These are phyloP conservation scores for Coluber constrictor DNA, from an alignment of 2,797 vertebrate genomes.

Conservation along the genomic window DNA sequence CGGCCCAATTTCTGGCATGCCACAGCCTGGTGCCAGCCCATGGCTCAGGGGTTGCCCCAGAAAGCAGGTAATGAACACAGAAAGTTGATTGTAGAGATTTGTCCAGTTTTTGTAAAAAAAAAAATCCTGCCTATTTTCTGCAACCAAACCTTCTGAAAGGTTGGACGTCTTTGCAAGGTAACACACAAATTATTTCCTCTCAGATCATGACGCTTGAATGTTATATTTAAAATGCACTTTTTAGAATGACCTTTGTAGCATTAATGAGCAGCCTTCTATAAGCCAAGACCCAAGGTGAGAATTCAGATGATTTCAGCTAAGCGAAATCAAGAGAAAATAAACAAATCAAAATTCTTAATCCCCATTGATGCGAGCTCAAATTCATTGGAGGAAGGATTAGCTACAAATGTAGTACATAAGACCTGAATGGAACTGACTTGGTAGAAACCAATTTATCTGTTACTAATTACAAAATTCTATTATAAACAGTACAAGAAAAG, in stretches of 20 bases:
- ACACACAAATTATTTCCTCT: too few relatives aligned
- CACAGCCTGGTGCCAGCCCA: too few relatives aligned
- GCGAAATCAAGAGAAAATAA: neutral
- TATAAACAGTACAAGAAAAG: neutral
- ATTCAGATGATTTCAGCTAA: neutral
- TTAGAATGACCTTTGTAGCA: neutral
- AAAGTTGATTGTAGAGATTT: neutral
- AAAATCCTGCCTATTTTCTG: neutral
- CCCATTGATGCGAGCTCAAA: neutral
- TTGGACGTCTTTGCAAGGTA: neutral
- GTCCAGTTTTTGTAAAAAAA: neutral
- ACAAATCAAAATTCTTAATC: neutral
- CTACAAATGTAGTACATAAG: neutral
- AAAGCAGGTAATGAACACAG: neutral
- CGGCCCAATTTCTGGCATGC: too few relatives aligned
- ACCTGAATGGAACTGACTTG: neutral
- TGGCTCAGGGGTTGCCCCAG: too few relatives aligned
- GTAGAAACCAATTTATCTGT: neutral
- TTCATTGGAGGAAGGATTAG: neutral
- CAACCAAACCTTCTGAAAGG: neutral
- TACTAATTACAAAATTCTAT: neutral
- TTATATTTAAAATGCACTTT: neutral
- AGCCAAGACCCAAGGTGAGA: neutral
- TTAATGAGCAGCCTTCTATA: neutral
- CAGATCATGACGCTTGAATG: neutral